Evolutionary conservation across 2,113 vertebrate genomes (phyloP).

Genomic region (Colossoma macropomum): DNA sequence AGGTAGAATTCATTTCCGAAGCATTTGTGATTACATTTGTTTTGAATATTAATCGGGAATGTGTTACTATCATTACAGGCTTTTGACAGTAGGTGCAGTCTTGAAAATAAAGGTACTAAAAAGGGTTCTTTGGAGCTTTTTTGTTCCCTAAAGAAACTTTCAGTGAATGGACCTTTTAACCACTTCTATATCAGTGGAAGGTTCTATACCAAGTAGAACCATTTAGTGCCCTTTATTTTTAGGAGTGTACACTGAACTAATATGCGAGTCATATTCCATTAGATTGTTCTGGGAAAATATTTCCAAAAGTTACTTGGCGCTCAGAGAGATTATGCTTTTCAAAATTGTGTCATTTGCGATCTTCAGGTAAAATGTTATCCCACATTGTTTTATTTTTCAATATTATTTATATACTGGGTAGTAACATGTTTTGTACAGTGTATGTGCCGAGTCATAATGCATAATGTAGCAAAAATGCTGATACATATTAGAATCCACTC

Average conservation of each 20-base stretch:
- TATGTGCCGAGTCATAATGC: not conserved
- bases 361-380: slow-evolving; percentile 29
- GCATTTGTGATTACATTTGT: too few species aligned
- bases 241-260: too few species aligned
- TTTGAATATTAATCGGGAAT: not conserved
- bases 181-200: too few species aligned
- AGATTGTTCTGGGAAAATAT: not conserved
- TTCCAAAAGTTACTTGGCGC: not conserved
- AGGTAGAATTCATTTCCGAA: too few species aligned
- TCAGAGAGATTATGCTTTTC: not conserved
- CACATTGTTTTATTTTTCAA: not conserved
- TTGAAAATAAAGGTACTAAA: not conserved
- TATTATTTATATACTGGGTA: slow-evolving; percentile 8
- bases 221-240: too few species aligned
- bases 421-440: not conserved
- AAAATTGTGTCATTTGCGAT: slow-evolving; percentile 5
- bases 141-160: not conserved
- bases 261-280: not conserved
- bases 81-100: not conserved
- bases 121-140: not conserved
- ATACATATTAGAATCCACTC: too few species aligned
- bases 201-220: too few species aligned
- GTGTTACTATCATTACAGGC: not conserved
- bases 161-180: too few species aligned
- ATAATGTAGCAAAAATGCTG: not conserved